Evolutionary conservation across 2,113 vertebrate genomes (phyloP).

Genomic region (Monarcha castaneiventris): DNA sequence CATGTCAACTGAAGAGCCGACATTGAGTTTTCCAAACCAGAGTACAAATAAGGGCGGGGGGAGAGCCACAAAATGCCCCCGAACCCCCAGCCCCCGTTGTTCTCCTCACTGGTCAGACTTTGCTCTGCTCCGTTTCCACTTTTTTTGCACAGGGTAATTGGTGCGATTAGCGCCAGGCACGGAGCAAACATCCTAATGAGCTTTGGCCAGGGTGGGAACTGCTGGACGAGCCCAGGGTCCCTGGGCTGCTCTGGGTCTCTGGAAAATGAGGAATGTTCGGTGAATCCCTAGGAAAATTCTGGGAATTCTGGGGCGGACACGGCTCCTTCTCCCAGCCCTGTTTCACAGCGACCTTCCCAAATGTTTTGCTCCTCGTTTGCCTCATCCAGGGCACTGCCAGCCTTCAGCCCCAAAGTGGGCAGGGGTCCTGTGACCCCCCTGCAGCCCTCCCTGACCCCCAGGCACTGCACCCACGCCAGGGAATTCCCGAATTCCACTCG

Average conservation of each 20-base stretch:
- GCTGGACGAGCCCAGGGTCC: neutral
- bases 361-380: neutral
- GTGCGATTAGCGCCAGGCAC: neutral
- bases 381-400: neutral
- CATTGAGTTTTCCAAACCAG: neutral
- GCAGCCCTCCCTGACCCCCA: neutral
- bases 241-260: neutral
- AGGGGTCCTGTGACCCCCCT: neutral
- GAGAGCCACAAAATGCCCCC: neutral
- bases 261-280: neutral
- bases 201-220: neutral
- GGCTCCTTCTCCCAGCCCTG: neutral
- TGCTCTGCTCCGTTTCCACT: neutral
- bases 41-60: neutral
- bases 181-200: neutral
- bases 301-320: neutral
- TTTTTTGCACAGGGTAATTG: neutral
- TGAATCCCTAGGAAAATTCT: neutral
- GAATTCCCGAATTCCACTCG: neutral
- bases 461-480: neutral
- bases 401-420: neutral
- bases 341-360: neutral
- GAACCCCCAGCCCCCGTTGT: neutral
- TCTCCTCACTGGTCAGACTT: neutral
- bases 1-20: fast-evolving